Evolutionary conservation across 2,113 vertebrate species (phyloP), one percentile per base, ranked within the genome.

Genomic region (Noturus placidus): DNA sequence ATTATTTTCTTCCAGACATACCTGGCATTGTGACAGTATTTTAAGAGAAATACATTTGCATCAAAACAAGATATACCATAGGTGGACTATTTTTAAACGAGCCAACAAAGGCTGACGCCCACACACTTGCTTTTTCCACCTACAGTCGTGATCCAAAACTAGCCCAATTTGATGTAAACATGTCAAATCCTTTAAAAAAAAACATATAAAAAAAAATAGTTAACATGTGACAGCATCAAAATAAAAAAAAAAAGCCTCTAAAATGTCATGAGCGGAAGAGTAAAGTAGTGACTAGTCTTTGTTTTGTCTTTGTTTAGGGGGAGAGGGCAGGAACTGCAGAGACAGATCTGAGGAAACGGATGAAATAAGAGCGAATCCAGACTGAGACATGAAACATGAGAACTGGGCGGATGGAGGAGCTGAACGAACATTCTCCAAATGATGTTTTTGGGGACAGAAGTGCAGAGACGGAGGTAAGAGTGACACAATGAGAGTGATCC

Each of bases 231-330:
- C 76, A 78, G 5, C 5, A 5, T 54, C 1, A 79, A 56, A n/a
- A n/a, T n/a, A n/a, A n/a, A n/a, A n/a, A n/a, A n/a, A 79, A 6
- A 56, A 76, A 46, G 3, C 38, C 9, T 46, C 38, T 20, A 42
- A 76, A 46, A 76, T 76, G 72, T 56, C 52, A 33, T 33, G 50
- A 56, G 52, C 17, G n/a, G 52, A 56, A 79, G 27, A 30, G 19
- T 79, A 33, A 78, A 79, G 50, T 10, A 33, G 77, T 79, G 7
- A 79, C 46, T 78, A 30, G 33, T 54, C 52, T 56, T 52, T 56
- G 52, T 79, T 33, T 56, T 33, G 77, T 56, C 46, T 79, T 79
- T 79, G 77, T 79, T 79, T 56, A 79, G 17, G 50, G 13, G 17
- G 50, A 15, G 77, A 79, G 77, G 50, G 52, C 52, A 79, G 52